Evolutionary conservation across 2,888 invertebrate genomes (phyloP).

Genomic region (Hyposoter dolosus): DNA sequence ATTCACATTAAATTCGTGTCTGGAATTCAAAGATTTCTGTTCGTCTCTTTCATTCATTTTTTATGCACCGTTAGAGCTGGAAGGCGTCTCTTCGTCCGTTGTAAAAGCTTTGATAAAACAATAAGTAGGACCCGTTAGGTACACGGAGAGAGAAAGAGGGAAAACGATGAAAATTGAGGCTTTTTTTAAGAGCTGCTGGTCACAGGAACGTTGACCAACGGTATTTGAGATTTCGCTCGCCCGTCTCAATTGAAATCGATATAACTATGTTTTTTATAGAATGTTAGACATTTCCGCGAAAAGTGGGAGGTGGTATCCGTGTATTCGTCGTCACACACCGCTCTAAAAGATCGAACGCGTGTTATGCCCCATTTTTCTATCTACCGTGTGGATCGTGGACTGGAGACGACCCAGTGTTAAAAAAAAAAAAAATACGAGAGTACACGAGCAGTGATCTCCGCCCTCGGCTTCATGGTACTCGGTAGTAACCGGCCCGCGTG

Average conservation of each 20-base stretch:
- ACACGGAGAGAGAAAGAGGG: neutral
- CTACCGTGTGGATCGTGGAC: conserved; percentile 17
- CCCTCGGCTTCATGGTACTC: conserved; percentile 37
- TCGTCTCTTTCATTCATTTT: neutral
- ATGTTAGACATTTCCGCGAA: conserved; percentile 2
- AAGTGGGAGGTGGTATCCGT: neutral
- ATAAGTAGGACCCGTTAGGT: conserved; percentile 41
- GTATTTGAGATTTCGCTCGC: neutral
- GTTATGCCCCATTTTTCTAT: conserved; percentile 2
- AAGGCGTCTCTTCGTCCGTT: neutral
- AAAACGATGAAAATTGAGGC: neutral
- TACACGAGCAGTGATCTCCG: conserved; percentile 50
- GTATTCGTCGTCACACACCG: neutral
- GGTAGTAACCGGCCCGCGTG: conserved; percentile 59
- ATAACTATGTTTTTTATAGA: neutral
- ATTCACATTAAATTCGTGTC: neutral
- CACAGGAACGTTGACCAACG: neutral
- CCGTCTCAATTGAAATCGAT: conserved; percentile 26
- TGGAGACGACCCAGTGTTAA: conserved; percentile 7
- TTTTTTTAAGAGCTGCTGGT: neutral
- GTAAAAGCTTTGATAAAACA: conserved; percentile 1
- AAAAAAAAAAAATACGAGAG: neutral
- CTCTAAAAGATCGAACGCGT: neutral
- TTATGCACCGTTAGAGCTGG: conserved; percentile 37
- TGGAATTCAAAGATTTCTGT: neutral